Evolutionary conservation across 2,113 vertebrate species (phyloP).

Genomic region (Ceyx cyanopectus): DNA sequence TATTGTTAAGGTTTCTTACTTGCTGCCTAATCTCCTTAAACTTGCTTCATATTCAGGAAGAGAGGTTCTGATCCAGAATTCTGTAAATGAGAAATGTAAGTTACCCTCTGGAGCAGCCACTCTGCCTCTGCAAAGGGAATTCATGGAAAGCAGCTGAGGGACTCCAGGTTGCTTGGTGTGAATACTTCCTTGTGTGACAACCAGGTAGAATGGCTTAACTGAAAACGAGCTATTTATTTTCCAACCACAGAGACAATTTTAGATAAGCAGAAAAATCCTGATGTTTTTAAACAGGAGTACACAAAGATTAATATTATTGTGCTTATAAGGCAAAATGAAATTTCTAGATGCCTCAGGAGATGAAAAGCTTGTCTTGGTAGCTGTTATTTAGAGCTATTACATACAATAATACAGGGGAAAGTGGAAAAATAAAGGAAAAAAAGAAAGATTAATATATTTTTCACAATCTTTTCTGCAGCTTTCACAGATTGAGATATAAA

Average conservation of each 20-base stretch:
- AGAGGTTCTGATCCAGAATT: neutral
- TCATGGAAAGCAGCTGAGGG: neutral
- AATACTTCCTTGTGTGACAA: neutral
- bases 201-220: neutral
- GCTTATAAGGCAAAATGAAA: neutral
- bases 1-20: neutral
- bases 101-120: neutral
- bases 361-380: neutral
- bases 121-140: neutral
- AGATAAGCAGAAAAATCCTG: neutral
- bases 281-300: neutral
- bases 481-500: neutral
- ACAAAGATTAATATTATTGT: neutral
- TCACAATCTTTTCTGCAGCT: neutral
- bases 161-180: neutral
- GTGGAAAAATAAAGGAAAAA: neutral
- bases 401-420: neutral
- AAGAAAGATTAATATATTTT: neutral
- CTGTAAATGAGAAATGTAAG: neutral
- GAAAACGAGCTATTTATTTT: neutral
- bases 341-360: neutral
- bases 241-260: neutral
- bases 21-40: neutral
- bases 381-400: neutral
- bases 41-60: neutral